These are phyloP conservation scores for Phalanger gymnotis DNA, from an alignment of 2,797 vertebrate species.

Conservation along the genomic window DNA sequence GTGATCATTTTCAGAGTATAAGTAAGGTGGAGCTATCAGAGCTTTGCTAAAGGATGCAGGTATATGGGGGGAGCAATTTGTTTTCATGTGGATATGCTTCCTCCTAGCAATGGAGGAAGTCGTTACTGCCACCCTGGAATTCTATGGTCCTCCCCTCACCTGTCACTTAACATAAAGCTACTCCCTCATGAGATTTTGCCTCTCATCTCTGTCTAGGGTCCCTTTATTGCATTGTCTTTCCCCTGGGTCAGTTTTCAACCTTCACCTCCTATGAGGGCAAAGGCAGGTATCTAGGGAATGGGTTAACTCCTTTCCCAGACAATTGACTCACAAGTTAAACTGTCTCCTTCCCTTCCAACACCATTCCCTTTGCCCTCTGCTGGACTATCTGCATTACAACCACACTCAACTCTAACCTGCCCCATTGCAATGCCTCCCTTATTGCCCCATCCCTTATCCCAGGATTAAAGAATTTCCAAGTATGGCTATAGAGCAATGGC, in stretches of 20 bases:
- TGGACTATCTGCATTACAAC: neutral
- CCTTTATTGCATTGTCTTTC: neutral
- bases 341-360: neutral
- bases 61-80: neutral
- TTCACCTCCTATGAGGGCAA: neutral
- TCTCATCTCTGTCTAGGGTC: neutral
- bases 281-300: neutral
- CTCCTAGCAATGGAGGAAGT: neutral
- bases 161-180: neutral
- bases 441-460: neutral
- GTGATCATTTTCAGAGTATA: neutral
- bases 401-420: neutral
- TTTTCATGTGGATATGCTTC: neutral
- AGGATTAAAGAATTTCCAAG: neutral
- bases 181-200: neutral
- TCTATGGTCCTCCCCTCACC: neutral
- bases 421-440: neutral
- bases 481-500: neutral
- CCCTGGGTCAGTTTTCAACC: neutral
- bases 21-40: neutral
- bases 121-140: neutral
- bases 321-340: neutral
- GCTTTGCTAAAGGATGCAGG: neutral
- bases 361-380: neutral
- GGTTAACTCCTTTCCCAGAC: neutral